Conservation (phyloP, 2,888 invertebrate genomes). For the Acleris laterana region DNA sequence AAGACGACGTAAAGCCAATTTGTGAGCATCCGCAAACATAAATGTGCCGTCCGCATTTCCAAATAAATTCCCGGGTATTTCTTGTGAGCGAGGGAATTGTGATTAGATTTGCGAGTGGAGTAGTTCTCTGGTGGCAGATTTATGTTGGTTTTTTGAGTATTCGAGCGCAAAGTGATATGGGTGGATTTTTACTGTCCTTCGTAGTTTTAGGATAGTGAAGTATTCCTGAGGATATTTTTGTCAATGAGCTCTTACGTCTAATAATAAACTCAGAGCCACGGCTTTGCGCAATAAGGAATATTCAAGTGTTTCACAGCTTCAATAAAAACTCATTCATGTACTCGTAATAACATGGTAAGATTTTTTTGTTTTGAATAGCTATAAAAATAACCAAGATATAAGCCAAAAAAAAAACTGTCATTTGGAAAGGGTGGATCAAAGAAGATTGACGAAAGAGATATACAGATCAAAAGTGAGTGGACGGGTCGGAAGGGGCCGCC, state of each 20-base stretch:
- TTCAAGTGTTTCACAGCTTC: too few species aligned
- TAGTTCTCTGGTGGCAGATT: neutral
- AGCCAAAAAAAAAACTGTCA: too few species aligned
- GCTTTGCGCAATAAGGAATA: neutral
- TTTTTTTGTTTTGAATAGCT: too few species aligned
- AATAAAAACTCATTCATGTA: too few species aligned
- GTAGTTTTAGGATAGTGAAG: constrained; percentile 20
- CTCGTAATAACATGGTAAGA: too few species aligned
- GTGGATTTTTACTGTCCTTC: constrained; percentile 32
- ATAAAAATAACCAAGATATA: too few species aligned
- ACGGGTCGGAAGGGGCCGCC: too few species aligned
- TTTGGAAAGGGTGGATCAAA: too few species aligned
- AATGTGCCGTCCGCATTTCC: constrained; percentile 16
- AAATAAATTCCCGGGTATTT: neutral
- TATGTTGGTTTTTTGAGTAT: constrained; percentile 25
- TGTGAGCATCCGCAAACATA: constrained; percentile 41
- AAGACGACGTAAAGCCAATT: constrained; percentile 62
- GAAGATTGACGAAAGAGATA: too few species aligned
- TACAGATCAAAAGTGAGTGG: too few species aligned
- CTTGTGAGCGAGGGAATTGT: constrained; percentile 14
- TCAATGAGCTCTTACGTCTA: neutral
- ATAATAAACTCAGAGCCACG: neutral
- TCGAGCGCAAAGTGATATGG: constrained; percentile 35
- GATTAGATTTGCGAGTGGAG: neutral
- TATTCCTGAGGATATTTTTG: constrained; percentile 8